Conservation (phyloP, 1,140 invertebrate genomes). For the Araneus ventricosus region DNA sequence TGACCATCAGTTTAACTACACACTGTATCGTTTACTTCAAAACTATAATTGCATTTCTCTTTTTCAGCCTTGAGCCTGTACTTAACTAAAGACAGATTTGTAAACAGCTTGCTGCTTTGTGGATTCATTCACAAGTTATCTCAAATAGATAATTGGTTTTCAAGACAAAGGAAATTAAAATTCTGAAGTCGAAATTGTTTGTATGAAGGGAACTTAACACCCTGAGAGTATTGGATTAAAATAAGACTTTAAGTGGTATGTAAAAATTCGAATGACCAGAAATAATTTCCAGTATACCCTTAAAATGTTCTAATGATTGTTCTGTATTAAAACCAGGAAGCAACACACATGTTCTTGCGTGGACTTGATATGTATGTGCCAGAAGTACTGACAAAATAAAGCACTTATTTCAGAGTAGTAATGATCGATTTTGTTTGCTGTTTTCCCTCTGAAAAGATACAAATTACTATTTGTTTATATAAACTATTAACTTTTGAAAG, state of each 20-base stretch:
- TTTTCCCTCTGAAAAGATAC: conserved; percentile 86
- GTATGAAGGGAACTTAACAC: conserved; percentile 84
- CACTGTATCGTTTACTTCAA: background rate
- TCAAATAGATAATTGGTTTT: conserved; percentile 87
- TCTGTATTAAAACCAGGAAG: background rate
- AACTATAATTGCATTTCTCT: conserved; percentile 41
- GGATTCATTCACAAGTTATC: conserved; percentile 86
- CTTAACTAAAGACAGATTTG: conserved; percentile 79
- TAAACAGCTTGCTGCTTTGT: conserved; percentile 85
- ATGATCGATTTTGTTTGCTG: conserved; percentile 97
- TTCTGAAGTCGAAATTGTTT: conserved; percentile 90
- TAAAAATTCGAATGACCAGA: background rate
- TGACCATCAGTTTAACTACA: too few relatives aligned
- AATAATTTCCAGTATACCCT: too few relatives aligned
- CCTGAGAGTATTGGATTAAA: conserved; percentile 51
- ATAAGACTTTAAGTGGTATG: too few relatives aligned
- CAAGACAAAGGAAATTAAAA: conserved; percentile 84
- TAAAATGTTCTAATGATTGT: background rate
- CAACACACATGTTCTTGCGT: background rate
- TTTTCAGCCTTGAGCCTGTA: conserved; percentile 86
- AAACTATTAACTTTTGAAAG: conserved; percentile 83
- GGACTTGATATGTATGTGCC: background rate
- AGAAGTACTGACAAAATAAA: conserved; percentile 5
- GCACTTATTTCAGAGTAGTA: conserved; percentile 81
- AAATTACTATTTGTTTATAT: conserved; percentile 87